These are phyloP conservation scores for Schizotus pectinicornis DNA, from an alignment of 2,888 invertebrate genomes.

Conservation along the genomic window DNA sequence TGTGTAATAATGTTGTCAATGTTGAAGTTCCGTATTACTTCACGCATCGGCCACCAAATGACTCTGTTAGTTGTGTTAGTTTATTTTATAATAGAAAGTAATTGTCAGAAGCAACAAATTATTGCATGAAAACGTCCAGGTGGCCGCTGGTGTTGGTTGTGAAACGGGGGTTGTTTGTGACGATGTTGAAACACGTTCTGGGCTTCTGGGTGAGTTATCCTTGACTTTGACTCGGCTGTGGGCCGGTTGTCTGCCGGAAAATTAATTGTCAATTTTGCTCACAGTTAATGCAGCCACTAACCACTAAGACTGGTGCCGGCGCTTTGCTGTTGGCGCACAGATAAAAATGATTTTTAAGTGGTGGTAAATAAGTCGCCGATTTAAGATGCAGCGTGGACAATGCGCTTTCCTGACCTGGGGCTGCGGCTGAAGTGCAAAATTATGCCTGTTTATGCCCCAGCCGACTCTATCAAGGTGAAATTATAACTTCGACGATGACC, in stretches of 20 bases:
- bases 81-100: no score
- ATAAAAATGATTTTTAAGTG: conserved; percentile 22
- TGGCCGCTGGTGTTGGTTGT: no score
- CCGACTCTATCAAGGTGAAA: conserved; percentile 30
- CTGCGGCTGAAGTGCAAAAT: conserved; percentile 27
- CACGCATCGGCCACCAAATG: background rate
- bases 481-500: conserved; percentile 29
- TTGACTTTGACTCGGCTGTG: no score
- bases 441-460: conserved; percentile 28
- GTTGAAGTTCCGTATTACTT: background rate
- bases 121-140: no score
- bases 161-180: no score
- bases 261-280: conserved; percentile 15
- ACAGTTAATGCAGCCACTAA: conserved; percentile 13
- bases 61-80: background rate
- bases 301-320: conserved; percentile 7
- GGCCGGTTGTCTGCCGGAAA: no score
- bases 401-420: conserved; percentile 24
- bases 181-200: no score
- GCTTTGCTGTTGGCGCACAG: conserved; percentile 6
- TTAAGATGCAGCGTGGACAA: conserved; percentile 25
- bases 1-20: conserved; percentile 8
- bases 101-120: no score
- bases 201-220: no score
- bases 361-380: conserved; percentile 20